Evolutionary conservation across 2,797 vertebrate genomes (phyloP), one percentile per base, ranked within the genome.

Genomic region (Buphagus erythrorhynchus): DNA sequence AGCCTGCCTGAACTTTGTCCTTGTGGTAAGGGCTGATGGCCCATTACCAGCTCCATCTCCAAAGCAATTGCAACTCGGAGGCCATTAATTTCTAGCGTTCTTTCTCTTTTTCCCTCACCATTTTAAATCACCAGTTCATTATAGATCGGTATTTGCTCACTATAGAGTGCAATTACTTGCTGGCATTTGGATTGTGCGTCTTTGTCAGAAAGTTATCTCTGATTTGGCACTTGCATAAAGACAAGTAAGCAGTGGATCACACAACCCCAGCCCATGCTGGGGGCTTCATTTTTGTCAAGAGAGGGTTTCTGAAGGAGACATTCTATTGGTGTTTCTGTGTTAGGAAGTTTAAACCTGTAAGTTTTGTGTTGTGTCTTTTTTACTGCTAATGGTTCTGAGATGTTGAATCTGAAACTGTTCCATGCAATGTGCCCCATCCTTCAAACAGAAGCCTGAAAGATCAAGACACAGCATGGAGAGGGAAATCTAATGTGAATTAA

Each of bases 351-450:
- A 62, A 58, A 61, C 22, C 40, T 51, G 0, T 11, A 51, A 24
- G 8, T 29, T 84, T 54, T 55, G 19, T 59, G 5, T 52, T 52
- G 9, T 20, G 4, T 73, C n/a, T 10, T 83, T 77, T 80, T 73
- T 63, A 55, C 8, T 62, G 0, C 13, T 33, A 31, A 21, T 21
- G 59, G 14, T 61, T 73, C 31, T 59, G 28, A 71, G n/a, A 28
- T 59, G 16, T 57, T 63, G 33, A 69, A 5, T 74, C 26, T 57
- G 65, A 77, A 83, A 10, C 25, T 82, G 21, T 68, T 75, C 11
- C 3, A 1, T n/a, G 7, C 42, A n/a, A 2, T 38, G 16, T 55
- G 9, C 12, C 62, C 5, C 1, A 2, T 66, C 22, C 21, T 31
- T 73, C 46, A 26, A 43, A 35, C 4, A 54, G 49, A 54, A 81